A percentile compares a stretch with the other conserved stretches of the same genome.
Evolutionary conservation across 2,888 invertebrate genomes (phyloP).

Genomic region (Tryphoninae sp.): DNA sequence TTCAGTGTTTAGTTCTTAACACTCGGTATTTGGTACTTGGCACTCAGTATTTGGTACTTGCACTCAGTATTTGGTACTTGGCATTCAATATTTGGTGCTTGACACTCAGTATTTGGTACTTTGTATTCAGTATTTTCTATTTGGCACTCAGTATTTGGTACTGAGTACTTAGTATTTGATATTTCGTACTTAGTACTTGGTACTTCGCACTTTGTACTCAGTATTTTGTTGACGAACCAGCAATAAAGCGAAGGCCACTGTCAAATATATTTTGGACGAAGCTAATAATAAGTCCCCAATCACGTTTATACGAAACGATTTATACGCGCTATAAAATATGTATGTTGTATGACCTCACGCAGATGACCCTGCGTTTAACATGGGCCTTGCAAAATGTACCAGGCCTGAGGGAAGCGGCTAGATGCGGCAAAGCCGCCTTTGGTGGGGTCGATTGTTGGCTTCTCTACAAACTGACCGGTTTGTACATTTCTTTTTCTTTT

Average conservation of each 20-base stretch:
- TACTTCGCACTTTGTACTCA: too few relatives aligned
- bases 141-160: too few relatives aligned
- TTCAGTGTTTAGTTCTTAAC: too few relatives aligned
- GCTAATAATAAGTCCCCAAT: neutral
- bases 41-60: too few relatives aligned
- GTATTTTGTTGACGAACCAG: too few relatives aligned
- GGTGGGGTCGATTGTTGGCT: constrained; percentile 97
- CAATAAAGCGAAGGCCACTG: neutral
- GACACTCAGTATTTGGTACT: too few relatives aligned
- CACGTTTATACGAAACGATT: neutral
- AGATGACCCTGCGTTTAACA: constrained; percentile 89
- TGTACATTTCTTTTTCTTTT: constrained; percentile 31
- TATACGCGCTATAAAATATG: neutral
- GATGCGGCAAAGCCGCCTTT: constrained; percentile 87
- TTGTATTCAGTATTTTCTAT: too few relatives aligned
- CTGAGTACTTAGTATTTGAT: too few relatives aligned
- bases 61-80: too few relatives aligned
- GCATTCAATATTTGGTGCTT: too few relatives aligned
- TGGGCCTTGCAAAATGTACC: constrained; percentile 90
- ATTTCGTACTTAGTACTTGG: too few relatives aligned
- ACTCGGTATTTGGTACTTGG: too few relatives aligned
- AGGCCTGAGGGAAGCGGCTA: constrained; percentile 86
- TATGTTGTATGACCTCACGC: constrained; percentile 53
- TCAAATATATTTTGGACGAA: neutral
- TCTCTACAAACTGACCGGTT: constrained; percentile 89